phyloP scores from a whole-genome alignment of 2,797 vertebrate species.

The Myotis planiceps region DNA sequence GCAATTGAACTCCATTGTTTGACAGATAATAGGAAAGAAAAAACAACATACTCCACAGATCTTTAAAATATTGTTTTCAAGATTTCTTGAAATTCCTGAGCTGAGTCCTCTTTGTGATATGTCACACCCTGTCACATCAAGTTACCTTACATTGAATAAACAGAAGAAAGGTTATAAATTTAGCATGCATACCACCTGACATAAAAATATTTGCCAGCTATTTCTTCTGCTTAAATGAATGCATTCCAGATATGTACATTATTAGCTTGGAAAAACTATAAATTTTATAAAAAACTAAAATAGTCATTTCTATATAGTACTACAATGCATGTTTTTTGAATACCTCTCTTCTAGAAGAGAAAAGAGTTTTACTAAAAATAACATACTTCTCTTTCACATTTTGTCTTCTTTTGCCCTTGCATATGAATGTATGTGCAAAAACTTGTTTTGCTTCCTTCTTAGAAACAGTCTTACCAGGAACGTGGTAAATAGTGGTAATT shows the following conservation, averaged over 20 bases:
- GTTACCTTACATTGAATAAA: slow-evolving; percentile 80
- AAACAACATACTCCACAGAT: not conserved
- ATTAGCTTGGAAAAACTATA: slow-evolving; percentile 52
- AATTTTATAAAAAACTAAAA: slow-evolving; percentile 59
- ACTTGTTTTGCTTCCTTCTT: slow-evolving; percentile 50
- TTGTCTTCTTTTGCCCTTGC: not conserved
- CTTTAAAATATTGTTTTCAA: slow-evolving; percentile 55
- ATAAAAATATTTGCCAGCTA: slow-evolving; percentile 82
- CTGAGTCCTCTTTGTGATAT: slow-evolving; percentile 76
- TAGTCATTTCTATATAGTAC: not conserved
- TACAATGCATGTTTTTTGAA: not conserved
- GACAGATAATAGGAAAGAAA: not conserved
- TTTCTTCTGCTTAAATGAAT: slow-evolving; percentile 58
- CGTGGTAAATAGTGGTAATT: slow-evolving; percentile 28
- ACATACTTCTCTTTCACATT: slow-evolving; percentile 34
- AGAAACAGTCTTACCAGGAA: slow-evolving; percentile 22
- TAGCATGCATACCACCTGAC: slow-evolving; percentile 82
- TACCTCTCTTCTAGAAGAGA: slow-evolving; percentile 27
- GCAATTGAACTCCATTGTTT: slow-evolving; percentile 9
- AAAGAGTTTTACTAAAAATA: slow-evolving; percentile 32
- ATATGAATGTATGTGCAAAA: slow-evolving; percentile 19
- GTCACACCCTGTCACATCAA: slow-evolving; percentile 83
- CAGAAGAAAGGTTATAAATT: slow-evolving; percentile 83
- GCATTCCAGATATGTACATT: slow-evolving; percentile 56
- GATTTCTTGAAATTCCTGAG: slow-evolving; percentile 66